Conservation (phyloP, 2,113 vertebrate genomes). For the Syrrhaptes paradoxus region DNA sequence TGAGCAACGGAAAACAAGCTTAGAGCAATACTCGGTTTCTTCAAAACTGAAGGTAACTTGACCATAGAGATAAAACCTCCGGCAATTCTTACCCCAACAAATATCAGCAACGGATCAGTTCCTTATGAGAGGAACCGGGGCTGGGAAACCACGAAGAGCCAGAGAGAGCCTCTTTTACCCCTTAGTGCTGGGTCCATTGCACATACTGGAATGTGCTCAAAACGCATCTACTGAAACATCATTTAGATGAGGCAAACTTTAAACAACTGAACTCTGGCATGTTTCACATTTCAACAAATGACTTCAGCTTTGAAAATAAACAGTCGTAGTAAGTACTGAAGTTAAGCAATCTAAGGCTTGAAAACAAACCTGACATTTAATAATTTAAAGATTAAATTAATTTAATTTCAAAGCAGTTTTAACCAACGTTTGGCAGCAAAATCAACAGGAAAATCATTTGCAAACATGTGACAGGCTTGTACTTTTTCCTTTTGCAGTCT, state of each 20-base stretch:
- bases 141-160: background rate
- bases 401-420: background rate
- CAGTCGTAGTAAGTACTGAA: background rate
- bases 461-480: background rate
- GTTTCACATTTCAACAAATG: conserved; percentile 49
- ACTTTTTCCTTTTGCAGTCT: background rate
- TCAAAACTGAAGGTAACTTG: background rate
- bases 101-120: background rate
- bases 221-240: background rate
- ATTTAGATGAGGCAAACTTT: background rate
- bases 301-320: conserved; percentile 63
- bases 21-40: background rate
- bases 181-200: background rate
- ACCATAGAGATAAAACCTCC: background rate
- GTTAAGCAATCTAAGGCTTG: conserved; percentile 22
- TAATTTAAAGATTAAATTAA: background rate
- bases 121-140: background rate
- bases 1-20: background rate
- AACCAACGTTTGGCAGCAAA: background rate
- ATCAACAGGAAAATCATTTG: background rate
- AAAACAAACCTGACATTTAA: conserved; percentile 19
- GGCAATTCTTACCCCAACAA: background rate
- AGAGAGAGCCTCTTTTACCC: background rate
- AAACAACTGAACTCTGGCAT: background rate
- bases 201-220: background rate